Percentiles rank a stretch among this genome's conserved stretches.
These are phyloP conservation scores for Columbina picui DNA, from an alignment of 2,113 vertebrate genomes.

Conservation along the genomic window DNA sequence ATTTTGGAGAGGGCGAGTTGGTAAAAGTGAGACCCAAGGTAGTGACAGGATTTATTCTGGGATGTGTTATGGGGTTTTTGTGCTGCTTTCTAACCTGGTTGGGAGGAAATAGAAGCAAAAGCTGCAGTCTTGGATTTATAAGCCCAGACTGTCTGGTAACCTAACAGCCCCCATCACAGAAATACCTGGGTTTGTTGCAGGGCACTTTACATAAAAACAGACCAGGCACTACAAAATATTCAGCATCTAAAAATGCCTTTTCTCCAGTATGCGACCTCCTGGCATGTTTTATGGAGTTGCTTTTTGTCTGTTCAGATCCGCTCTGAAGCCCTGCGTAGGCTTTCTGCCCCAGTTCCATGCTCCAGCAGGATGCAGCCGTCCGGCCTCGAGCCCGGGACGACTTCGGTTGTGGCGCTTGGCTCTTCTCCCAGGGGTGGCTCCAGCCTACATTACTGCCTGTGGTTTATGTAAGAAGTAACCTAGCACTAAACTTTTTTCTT, in stretches of 20 bases:
- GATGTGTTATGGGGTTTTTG: rapidly evolving
- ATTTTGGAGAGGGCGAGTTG: not conserved
- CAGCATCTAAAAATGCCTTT: rapidly evolving
- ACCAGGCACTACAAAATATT: not conserved
- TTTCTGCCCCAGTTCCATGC: not conserved
- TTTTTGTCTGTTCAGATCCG: not conserved
- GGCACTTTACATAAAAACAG: not conserved
- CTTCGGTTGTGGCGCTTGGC: not conserved
- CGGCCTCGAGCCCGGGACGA: rapidly evolving
- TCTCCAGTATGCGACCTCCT: not conserved
- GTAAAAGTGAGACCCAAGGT: not conserved
- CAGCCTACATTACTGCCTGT: not conserved
- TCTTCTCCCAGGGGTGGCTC: not conserved
- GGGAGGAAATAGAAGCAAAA: not conserved
- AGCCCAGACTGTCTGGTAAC: too few relatives aligned
- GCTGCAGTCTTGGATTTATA: rapidly evolving
- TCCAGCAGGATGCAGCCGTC: not conserved
- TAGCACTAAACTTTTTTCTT: not conserved
- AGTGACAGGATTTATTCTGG: not conserved
- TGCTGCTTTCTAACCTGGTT: not conserved
- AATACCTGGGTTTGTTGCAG: not conserved
- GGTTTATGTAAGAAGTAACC: not conserved
- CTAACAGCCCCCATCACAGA: not conserved
- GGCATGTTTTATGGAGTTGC: not conserved
- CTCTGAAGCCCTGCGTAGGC: rapidly evolving